phyloP scores from a whole-genome alignment of 2,797 vertebrate genomes.

The Austrolebias charrua region DNA sequence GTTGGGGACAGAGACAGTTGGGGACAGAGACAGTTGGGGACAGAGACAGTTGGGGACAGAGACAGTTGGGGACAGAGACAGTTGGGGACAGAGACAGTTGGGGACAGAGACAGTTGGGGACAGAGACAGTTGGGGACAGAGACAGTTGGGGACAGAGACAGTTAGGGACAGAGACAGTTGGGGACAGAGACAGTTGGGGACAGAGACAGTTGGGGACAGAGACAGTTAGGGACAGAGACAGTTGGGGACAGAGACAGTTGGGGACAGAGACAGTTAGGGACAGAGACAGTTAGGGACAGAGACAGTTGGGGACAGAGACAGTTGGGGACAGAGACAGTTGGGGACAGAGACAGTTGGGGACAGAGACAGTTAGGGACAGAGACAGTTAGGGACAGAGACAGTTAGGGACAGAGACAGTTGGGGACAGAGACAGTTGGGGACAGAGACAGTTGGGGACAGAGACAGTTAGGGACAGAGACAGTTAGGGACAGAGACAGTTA shows the following conservation, averaged over 20 bases:
- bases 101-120: background rate
- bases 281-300: background rate
- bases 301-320: background rate
- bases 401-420: background rate
- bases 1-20: background rate
- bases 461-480: background rate
- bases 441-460: background rate
- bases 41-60: background rate
- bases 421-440: background rate
- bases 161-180: background rate
- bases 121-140: background rate
- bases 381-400: background rate
- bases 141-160: background rate
- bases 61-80: background rate
- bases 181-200: background rate
- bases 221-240: background rate
- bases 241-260: background rate
- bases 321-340: background rate
- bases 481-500: background rate
- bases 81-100: background rate
- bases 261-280: background rate
- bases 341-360: background rate
- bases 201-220: background rate
- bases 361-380: background rate
- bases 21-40: background rate